Evolutionary conservation across 1,140 invertebrate species (phyloP), one percentile per base, ranked within the genome.

Genomic region (Proales similis): DNA sequence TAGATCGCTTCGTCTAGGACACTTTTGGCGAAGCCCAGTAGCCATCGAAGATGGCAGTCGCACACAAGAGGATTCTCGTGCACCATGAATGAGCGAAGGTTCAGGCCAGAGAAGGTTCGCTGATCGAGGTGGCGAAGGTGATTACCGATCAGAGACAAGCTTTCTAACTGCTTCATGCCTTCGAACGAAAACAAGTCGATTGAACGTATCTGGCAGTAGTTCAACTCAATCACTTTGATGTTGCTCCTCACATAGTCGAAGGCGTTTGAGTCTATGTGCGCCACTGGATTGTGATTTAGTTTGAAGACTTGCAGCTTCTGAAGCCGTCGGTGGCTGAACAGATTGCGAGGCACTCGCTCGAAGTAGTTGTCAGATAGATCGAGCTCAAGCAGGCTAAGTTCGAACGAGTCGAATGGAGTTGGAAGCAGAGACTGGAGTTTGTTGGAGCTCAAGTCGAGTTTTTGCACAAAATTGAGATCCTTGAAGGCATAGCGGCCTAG

Each of bases 1-100:
- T n/a, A n/a, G n/a, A n/a, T n/a, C n/a, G n/a, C n/a, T n/a, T n/a
- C n/a, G n/a, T n/a, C n/a, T n/a, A n/a, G n/a, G 4, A 57, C 38
- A n/a, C 30, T 57, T n/a, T 57, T 57, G 3, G 45, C 22, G 20
- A 30, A 57, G 7, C 45, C 36, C 3, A 57, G 17, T 1, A 57
- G 27, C 51, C 51, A 57, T 57, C 51, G 39, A n/a, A 57, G 29
- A 42, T 57, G 4, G 45, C 51, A 57, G 12, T 57, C 51, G 22
- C 51, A 57, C 11, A 42, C 30, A 14, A 57, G 45, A 17, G 51
- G 51, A 42, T 57, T 57, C 1, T 57, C 51, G 36, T 57, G 51
- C 11, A 57, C 17, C 26, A 42, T 42, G 11, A 57, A 43, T 26
- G 38, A 26, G 12, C 51, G 19, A 19, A 57, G 11, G 30, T 24